Percentiles rank a stretch among this genome's conserved stretches.
These are phyloP conservation scores for Polia nebulosa DNA, from an alignment of 2,888 invertebrate species.

Conservation along the genomic window DNA sequence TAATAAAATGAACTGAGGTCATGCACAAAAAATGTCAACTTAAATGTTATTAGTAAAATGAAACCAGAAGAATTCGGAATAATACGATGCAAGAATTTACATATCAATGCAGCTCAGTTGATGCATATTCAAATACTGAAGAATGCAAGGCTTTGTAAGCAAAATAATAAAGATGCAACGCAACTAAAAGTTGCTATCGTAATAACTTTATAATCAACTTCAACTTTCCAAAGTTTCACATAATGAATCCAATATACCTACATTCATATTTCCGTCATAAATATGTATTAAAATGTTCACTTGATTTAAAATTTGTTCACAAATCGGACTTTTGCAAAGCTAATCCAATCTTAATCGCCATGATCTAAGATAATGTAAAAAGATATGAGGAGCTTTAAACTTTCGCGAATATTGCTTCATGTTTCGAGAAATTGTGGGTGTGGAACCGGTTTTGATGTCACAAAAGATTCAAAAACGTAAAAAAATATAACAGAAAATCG, in stretches of 20 bases:
- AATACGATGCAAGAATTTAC: conserved; percentile 11
- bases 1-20: conserved; percentile 41
- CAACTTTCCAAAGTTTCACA: conserved; percentile 34
- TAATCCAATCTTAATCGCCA: conserved; percentile 53
- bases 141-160: conserved; percentile 34
- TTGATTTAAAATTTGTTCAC: conserved; percentile 35
- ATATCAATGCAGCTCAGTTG: background rate
- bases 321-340: conserved; percentile 11
- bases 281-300: conserved; percentile 21
- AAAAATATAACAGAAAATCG: conserved; percentile 65
- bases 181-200: conserved; percentile 4
- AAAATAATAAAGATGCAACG: conserved; percentile 4
- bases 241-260: conserved; percentile 27
- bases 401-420: conserved; percentile 73
- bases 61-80: conserved; percentile 32
- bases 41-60: conserved; percentile 20
- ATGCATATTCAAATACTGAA: conserved; percentile 19
- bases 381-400: conserved; percentile 61
- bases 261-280: conserved; percentile 40
- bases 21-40: conserved; percentile 34
- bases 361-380: conserved; percentile 48
- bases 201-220: background rate
- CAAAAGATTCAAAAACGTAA: conserved; percentile 65
- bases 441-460: conserved; percentile 78
- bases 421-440: conserved; percentile 76